Evolutionary conservation across 2,113 vertebrate genomes (phyloP).

Genomic region (Prolemur simus): DNA sequence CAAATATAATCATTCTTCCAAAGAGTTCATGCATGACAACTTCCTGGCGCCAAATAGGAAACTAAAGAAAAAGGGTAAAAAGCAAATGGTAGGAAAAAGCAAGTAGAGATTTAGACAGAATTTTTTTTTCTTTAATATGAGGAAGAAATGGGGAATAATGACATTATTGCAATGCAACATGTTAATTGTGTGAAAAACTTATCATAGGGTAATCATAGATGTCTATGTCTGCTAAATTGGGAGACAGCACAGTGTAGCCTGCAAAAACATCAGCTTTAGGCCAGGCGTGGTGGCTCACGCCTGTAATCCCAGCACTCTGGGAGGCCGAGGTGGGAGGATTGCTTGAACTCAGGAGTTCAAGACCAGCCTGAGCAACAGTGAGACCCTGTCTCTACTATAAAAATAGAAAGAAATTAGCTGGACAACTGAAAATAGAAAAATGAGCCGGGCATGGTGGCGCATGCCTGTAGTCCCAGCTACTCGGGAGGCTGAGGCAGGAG

Average conservation of each 20-base stretch:
- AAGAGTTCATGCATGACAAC: background rate
- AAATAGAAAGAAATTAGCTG: no score
- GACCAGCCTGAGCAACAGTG: no score
- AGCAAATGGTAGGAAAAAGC: background rate
- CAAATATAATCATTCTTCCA: background rate
- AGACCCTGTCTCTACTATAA: no score
- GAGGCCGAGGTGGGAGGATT: no score
- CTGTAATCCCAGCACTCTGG: no score
- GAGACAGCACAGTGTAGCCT: background rate
- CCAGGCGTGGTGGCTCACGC: no score
- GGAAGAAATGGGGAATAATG: background rate
- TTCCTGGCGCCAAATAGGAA: background rate
- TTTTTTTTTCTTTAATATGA: background rate
- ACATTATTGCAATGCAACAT: background rate
- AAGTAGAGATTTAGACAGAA: background rate
- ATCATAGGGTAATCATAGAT: background rate
- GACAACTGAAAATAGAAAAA: no score
- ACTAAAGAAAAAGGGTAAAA: background rate
- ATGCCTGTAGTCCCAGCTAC: no score
- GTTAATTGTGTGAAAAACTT: background rate
- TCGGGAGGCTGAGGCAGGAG: no score
- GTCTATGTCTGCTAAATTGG: background rate
- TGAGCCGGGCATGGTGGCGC: no score
- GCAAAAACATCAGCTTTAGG: background rate
- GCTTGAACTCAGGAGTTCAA: no score